These are phyloP conservation scores for Lepidochrysops patricia DNA, from an alignment of 2,888 invertebrate genomes.

Conservation along the genomic window DNA sequence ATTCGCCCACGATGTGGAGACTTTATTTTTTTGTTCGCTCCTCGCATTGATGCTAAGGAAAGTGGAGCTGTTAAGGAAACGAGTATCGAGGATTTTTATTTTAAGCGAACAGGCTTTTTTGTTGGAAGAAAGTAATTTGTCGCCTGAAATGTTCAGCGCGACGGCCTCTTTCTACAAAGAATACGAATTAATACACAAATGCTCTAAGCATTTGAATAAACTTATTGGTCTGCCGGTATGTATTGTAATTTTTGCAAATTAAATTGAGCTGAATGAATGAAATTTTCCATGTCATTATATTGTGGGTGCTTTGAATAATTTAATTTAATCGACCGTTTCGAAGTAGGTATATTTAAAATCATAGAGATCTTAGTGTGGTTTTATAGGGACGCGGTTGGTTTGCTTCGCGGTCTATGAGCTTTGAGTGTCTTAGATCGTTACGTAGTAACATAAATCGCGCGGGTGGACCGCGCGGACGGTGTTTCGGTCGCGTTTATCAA, in stretches of 20 bases:
- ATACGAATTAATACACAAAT: conserved; percentile 48
- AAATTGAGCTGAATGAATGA: background rate
- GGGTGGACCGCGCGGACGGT: too few species aligned
- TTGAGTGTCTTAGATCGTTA: too few species aligned
- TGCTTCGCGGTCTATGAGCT: too few species aligned
- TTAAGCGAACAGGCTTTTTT: background rate
- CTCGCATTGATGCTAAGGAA: background rate
- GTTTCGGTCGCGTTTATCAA: too few species aligned
- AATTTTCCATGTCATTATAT: too few species aligned
- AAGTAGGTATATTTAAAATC: too few species aligned
- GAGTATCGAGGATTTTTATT: background rate
- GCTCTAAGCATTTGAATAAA: conserved; percentile 43
- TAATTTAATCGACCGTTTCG: too few species aligned
- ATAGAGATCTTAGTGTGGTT: too few species aligned
- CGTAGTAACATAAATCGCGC: too few species aligned
- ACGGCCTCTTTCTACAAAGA: conserved; percentile 40
- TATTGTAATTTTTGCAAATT: background rate
- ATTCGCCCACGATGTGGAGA: conserved; percentile 6
- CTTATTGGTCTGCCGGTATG: conserved; percentile 51
- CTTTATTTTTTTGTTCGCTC: background rate
- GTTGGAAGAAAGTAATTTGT: conserved; percentile 31
- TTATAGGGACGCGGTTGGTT: too few species aligned
- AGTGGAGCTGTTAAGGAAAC: background rate
- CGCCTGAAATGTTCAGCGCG: conserved; percentile 38
- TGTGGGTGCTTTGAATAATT: too few species aligned